Base-by-base conservation (phyloP, 2,888 invertebrate genomes). In the Ceriagrion tenellum region DNA sequence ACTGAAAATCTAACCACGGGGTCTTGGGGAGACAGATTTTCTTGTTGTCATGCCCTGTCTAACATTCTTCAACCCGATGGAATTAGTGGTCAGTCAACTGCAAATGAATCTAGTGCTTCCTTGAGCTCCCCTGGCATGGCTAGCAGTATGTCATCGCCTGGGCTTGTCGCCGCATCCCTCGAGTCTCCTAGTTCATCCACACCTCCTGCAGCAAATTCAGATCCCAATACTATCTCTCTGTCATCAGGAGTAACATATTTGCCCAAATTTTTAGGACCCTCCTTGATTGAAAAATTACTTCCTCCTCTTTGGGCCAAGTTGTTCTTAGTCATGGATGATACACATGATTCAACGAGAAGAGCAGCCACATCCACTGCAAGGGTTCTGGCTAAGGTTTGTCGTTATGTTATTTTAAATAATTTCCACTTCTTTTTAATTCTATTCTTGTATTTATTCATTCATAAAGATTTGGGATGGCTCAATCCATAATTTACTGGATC, bases 321-420 rank as follows among this genome's bases (percentile, higher is more conserved):
- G 95, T 99, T 99, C 96, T 97, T 99, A 40, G 99, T 99, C 0
- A 98, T 99, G 98, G 99, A 99, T 96, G 99, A 99, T 97, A 98
- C 99, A 96, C 99, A 99, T 96, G 99, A 99, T 96, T 98, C 98
- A 55, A 99, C 99, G 0, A 97, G 99, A 95, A 97, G 98, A 95
- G 98, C 98, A 0, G 99, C 99, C 10, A 98, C 97, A 13, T 98
- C 98, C 95, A 98, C 99, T 0, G 98, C 98, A 0, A 97, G 97
- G 96, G 97, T 98, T 40, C 97, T 99, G 30, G 98, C 98, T 96
- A 98, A 98, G 97, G 98, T 98, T 96, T 95, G 96, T 74, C 40
- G n/a, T 20, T 35, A 10, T 59, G 12, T 91, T 3, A 59, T 35
- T n/a, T 95, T 47, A 4, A 2, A 47, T 47, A 47, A 8, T 47